A percentile compares a stretch with the other conserved stretches of the same genome.
phyloP scores from a whole-genome alignment of 2,888 invertebrate genomes.

The Stenodera caucasica region DNA sequence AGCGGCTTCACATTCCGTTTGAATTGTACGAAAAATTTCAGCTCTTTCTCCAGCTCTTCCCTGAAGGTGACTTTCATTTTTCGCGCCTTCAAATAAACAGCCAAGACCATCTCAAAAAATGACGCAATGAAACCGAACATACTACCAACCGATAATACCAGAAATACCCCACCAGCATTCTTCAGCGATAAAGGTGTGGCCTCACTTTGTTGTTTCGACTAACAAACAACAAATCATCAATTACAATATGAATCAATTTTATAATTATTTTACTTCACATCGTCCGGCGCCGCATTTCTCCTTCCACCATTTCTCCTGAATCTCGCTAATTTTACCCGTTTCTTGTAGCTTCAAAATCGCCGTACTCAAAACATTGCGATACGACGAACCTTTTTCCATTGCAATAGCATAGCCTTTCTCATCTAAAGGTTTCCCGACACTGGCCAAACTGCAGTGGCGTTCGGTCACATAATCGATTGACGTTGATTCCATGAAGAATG shows the following conservation, averaged over 20 bases:
- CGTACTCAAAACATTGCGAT: constrained; percentile 75
- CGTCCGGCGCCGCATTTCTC: constrained; percentile 76
- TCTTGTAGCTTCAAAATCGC: constrained; percentile 86
- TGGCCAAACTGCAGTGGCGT: constrained; percentile 73
- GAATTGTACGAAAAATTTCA: constrained; percentile 72
- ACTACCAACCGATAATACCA: constrained; percentile 72
- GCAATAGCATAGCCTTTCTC: constrained; percentile 88
- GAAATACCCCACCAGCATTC: constrained; percentile 84
- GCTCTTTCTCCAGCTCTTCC: constrained; percentile 69
- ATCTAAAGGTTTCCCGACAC: constrained; percentile 74
- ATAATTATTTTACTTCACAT: constrained; percentile 61
- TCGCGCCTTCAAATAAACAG: constrained; percentile 48
- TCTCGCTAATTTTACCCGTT: constrained; percentile 71
- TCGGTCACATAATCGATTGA: constrained; percentile 84
- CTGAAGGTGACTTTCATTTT: constrained; percentile 62
- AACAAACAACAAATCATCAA: constrained; percentile 13
- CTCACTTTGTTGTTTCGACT: constrained; percentile 55
- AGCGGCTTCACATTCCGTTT: constrained; percentile 71
- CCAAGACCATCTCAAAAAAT: constrained; percentile 67
- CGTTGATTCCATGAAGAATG: constrained; percentile 88
- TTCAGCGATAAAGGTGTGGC: constrained; percentile 69
- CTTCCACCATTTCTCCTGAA: constrained; percentile 92
- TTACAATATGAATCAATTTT: not conserved
- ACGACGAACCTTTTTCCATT: constrained; percentile 79
- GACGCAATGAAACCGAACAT: constrained; percentile 67